These are phyloP conservation scores for Paraescarpia echinospica DNA, from an alignment of 1,140 invertebrate genomes.

Conservation along the genomic window DNA sequence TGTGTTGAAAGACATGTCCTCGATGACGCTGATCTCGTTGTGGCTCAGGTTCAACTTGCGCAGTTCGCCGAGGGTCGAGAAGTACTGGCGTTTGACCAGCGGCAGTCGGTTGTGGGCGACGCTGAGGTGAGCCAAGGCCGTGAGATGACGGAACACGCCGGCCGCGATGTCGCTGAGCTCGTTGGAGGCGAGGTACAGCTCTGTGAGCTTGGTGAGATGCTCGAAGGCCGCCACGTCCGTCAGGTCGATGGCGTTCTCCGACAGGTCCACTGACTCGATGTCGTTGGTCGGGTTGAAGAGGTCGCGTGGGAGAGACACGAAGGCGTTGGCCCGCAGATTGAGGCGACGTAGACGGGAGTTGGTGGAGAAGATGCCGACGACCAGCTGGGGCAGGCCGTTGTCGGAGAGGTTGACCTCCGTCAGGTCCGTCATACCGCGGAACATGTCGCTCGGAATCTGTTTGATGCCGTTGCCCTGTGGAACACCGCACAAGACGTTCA, in stretches of 20 bases:
- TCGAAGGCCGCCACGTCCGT: conserved; percentile 10
- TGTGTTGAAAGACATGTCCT: neutral
- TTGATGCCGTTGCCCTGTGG: neutral
- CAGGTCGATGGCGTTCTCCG: conserved; percentile 11
- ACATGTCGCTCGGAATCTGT: neutral
- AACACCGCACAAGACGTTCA: neutral
- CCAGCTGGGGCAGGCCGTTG: conserved; percentile 1
- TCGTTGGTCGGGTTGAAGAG: conserved; percentile 9
- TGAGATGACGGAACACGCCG: neutral
- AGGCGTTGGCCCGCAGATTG: conserved; percentile 6
- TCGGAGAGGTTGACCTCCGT: neutral
- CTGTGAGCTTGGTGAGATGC: neutral
- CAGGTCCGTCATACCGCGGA: neutral
- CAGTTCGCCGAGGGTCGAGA: neutral
- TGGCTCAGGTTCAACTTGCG: conserved; percentile 19
- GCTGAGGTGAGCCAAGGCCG: conserved; percentile 8
- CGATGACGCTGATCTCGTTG: conserved; percentile 16
- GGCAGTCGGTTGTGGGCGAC: conserved; percentile 19
- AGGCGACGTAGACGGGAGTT: neutral
- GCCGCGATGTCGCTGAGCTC: neutral
- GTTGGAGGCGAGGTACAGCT: neutral
- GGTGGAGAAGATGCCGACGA: neutral
- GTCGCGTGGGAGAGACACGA: neutral
- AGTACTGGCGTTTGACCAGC: conserved; percentile 6
- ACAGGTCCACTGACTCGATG: conserved; percentile 5